phyloP scores from a whole-genome alignment of 2,888 invertebrate genomes.

The Hydraecia micacea region DNA sequence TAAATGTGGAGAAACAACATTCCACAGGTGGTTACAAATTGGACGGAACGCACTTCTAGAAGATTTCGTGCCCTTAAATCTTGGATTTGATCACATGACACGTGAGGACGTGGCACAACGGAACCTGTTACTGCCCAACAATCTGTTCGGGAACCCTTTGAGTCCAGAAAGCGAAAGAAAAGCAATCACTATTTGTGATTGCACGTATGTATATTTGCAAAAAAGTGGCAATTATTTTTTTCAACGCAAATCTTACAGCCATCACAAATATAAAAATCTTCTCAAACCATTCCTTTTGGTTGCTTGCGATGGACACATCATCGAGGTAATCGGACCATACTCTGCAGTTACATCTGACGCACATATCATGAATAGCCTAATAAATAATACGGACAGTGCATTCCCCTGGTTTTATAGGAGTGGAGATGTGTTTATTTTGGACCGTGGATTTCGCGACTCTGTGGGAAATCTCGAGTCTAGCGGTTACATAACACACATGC shows the following conservation, averaged over 20 bases:
- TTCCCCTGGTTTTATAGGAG: background rate
- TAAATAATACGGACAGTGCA: background rate
- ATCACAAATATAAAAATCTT: background rate
- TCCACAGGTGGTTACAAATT: background rate
- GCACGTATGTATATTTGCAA: background rate
- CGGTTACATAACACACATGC: background rate
- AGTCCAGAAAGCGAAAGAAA: background rate
- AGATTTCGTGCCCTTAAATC: background rate
- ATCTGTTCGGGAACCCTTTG: background rate
- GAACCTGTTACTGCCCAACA: background rate
- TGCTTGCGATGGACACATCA: background rate
- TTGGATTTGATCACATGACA: background rate
- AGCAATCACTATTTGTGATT: background rate
- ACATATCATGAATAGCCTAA: background rate
- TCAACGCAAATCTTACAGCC: background rate
- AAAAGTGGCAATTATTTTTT: background rate
- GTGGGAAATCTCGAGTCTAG: background rate
- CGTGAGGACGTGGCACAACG: background rate
- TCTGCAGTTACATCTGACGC: background rate
- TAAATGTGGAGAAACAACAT: too few species aligned
- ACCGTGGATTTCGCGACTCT: background rate
- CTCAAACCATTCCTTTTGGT: slow-evolving; percentile 2
- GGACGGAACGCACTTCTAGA: background rate
- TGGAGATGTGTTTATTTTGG: background rate
- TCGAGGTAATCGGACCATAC: background rate